Evolutionary conservation across 1,140 invertebrate genomes (phyloP).

Genomic region (Drosophila pallidifrons): DNA sequence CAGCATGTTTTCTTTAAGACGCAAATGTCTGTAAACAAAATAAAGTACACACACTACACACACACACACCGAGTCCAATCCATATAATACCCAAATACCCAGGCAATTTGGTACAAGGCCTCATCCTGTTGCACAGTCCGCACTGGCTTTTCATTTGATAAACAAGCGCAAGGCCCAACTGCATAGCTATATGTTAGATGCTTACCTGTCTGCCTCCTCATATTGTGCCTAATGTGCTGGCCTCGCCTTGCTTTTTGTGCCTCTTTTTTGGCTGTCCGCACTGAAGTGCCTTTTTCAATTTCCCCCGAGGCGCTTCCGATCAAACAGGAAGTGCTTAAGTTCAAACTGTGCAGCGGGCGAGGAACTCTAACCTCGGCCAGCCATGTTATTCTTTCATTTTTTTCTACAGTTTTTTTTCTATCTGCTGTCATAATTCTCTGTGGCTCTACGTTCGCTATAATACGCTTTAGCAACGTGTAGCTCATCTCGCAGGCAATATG

Average conservation of each 20-base stretch:
- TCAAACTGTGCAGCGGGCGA: constrained; percentile 65
- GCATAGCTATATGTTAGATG: constrained; percentile 30
- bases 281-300: constrained; percentile 83
- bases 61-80: constrained; percentile 11
- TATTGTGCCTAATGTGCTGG: constrained; percentile 67
- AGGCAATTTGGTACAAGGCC: constrained; percentile 53
- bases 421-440: constrained; percentile 9
- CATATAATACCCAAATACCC: constrained; percentile 64
- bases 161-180: constrained; percentile 41
- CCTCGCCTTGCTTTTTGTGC: constrained; percentile 14
- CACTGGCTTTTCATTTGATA: constrained; percentile 56
- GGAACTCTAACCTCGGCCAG: constrained; percentile 14
- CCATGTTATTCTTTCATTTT: constrained; percentile 2
- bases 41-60: constrained; percentile 59
- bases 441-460: background rate
- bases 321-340: constrained; percentile 83
- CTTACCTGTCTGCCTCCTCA: constrained; percentile 38
- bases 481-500: constrained; percentile 4
- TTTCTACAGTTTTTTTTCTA: background rate
- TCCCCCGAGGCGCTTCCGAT: constrained; percentile 81
- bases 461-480: constrained; percentile 20
- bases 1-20: constrained; percentile 56
- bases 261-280: constrained; percentile 50
- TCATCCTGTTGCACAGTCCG: constrained; percentile 44
- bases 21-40: constrained; percentile 52